Conservation (phyloP, 2,113 vertebrate species). For the Naja naja region DNA sequence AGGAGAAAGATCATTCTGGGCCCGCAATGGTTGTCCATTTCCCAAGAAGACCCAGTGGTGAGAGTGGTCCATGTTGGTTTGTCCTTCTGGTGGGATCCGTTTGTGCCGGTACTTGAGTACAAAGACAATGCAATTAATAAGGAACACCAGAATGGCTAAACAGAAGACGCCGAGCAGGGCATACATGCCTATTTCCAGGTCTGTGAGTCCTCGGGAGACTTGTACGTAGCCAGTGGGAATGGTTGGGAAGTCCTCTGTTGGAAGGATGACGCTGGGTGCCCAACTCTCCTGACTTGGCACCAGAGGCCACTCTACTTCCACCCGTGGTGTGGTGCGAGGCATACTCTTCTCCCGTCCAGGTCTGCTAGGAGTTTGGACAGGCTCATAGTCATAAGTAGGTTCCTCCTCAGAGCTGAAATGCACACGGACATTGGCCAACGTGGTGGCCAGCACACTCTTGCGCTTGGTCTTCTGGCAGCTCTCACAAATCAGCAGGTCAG, state of each 20-base stretch:
- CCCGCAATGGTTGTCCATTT: conserved; percentile 88
- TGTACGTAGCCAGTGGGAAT: conserved; percentile 87
- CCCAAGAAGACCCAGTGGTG: conserved; percentile 99
- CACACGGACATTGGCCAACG: conserved; percentile 82
- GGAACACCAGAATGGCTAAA: conserved; percentile 95
- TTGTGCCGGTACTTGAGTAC: conserved; percentile 96
- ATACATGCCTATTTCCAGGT: conserved; percentile 98
- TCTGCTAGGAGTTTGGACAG: conserved; percentile 76
- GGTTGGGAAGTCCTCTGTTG: conserved; percentile 83
- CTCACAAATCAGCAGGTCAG: conserved; percentile 91
- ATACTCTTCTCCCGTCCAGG: conserved; percentile 66
- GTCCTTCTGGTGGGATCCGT: conserved; percentile 91
- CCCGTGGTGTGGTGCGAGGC: conserved; percentile 74
- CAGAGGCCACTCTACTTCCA: conserved; percentile 68
- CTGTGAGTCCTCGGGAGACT: conserved; percentile 86
- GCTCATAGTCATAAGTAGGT: conserved; percentile 71
- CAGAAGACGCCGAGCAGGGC: conserved; percentile 96
- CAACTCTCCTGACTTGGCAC: conserved; percentile 48
- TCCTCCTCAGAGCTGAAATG: conserved; percentile 83
- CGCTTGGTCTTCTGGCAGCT: conserved; percentile 96
- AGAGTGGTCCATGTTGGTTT: conserved; percentile 97
- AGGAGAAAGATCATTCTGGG: conserved; percentile 87
- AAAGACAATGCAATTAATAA: conserved; percentile 98
- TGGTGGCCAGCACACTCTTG: conserved; percentile 86
- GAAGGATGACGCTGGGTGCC: conserved; percentile 67